These are phyloP conservation scores for Macroramphosus scolopax DNA, from an alignment of 2,797 vertebrate species.

Conservation along the genomic window DNA sequence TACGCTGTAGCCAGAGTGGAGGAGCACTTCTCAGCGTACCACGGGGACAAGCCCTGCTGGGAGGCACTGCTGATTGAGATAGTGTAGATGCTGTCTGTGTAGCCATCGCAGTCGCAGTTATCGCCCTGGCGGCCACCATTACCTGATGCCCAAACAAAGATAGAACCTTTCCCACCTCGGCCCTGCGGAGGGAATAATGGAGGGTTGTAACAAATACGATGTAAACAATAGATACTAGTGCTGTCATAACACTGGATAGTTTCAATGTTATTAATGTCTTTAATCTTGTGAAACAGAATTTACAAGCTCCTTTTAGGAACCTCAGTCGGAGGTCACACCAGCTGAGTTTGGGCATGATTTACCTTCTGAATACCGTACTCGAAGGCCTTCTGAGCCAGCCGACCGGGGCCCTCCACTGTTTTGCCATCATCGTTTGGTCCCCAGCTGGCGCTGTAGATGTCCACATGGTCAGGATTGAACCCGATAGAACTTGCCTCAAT, in stretches of 20 bases:
- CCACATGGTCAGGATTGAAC: conserved; percentile 93
- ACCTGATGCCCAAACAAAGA: conserved; percentile 98
- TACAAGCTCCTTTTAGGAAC: no score
- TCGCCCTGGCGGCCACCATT: conserved; percentile 97
- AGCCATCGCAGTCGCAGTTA: conserved; percentile 97
- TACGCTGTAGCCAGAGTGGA: conserved; percentile 96
- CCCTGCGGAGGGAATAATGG: conserved; percentile 74
- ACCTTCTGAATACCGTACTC: conserved; percentile 97
- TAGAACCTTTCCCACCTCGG: conserved; percentile 94
- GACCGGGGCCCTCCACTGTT: conserved; percentile 94
- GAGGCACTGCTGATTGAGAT: conserved; percentile 98
- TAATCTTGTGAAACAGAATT: no score
- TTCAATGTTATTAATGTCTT: no score
- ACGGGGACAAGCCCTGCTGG: conserved; percentile 94
- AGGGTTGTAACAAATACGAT: no score
- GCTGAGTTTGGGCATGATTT: conserved; percentile 5
- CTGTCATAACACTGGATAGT: no score
- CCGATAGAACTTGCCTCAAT: conserved; percentile 98
- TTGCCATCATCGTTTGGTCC: conserved; percentile 97
- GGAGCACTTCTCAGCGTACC: conserved; percentile 99
- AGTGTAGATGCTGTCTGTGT: conserved; percentile 98
- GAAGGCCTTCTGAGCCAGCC: conserved; percentile 95
- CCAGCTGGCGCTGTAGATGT: conserved; percentile 99
- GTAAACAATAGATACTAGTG: no score
- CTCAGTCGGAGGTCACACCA: no score